Percentiles rank a stretch among this genome's conserved stretches.
Conservation (phyloP, 2,113 vertebrate species). For the Sylvia atricapilla region DNA sequence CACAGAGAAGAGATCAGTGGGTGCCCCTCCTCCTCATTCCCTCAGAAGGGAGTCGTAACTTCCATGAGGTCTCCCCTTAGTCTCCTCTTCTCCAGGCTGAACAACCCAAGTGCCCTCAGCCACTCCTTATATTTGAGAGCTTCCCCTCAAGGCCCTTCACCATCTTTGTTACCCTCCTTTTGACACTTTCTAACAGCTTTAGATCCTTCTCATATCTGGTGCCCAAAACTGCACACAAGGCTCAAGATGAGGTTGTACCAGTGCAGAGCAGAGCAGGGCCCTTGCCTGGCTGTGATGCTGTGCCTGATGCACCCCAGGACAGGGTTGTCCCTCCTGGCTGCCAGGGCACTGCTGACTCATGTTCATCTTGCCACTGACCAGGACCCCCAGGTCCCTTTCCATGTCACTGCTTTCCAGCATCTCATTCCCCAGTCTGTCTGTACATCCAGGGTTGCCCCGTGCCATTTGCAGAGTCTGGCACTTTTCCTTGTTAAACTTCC, state of each 20-base stretch:
- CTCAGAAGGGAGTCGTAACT: neutral
- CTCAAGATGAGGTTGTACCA: accelerated
- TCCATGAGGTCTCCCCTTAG: neutral
- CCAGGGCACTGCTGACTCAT: neutral
- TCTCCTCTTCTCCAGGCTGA: neutral
- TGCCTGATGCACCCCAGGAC: neutral
- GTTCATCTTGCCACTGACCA: accelerated
- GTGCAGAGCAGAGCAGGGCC: accelerated
- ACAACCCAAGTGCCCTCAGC: neutral
- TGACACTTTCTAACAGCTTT: neutral
- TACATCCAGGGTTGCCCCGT: neutral
- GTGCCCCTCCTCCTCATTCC: neutral
- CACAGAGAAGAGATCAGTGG: neutral
- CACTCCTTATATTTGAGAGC: neutral
- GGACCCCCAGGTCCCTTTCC: neutral
- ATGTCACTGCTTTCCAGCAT: neutral
- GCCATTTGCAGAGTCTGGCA: neutral
- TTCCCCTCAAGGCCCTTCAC: neutral
- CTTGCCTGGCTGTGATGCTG: accelerated
- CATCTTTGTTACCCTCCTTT: neutral
- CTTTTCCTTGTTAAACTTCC: neutral
- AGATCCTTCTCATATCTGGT: too few species aligned
- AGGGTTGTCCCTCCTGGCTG: neutral
- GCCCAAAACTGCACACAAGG: neutral
- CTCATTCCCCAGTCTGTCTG: neutral